Evolutionary conservation across 2,797 vertebrate genomes (phyloP).

Genomic region (Trichosurus vulpecula): DNA sequence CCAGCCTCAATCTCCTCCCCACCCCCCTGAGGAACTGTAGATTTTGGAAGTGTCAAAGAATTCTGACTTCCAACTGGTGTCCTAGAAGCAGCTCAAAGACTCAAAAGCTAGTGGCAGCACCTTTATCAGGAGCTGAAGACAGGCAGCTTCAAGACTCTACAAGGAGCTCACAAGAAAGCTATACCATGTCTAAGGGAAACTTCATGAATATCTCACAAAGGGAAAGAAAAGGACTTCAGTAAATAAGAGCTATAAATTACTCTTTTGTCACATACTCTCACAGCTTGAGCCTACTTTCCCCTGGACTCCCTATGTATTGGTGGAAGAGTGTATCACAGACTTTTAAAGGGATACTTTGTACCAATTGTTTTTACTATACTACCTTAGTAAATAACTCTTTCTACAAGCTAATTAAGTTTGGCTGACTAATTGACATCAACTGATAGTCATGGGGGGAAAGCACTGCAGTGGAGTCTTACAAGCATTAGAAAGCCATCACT

Average conservation of each 20-base stretch:
- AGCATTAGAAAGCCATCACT: not conserved
- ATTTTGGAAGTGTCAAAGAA: not conserved
- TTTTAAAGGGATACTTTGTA: not conserved
- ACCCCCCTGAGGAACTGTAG: not conserved
- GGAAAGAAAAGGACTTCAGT: not conserved
- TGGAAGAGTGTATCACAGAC: not conserved
- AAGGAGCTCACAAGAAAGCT: not conserved
- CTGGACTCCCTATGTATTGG: not conserved
- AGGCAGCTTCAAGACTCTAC: not conserved
- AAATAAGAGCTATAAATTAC: not conserved
- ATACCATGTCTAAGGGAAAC: not conserved
- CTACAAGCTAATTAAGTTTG: not conserved
- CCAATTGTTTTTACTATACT: not conserved
- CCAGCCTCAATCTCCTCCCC: not conserved
- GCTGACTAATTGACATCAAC: not conserved
- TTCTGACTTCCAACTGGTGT: not conserved
- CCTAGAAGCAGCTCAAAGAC: not conserved
- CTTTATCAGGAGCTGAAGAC: not conserved
- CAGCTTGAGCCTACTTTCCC: not conserved
- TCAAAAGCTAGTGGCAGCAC: not conserved
- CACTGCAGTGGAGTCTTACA: not conserved
- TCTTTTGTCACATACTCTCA: not conserved
- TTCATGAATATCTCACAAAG: not conserved
- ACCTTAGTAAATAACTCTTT: not conserved
- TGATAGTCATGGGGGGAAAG: not conserved